Conservation (phyloP, 2,888 invertebrate species). For the Drosophila mulleri region DNA sequence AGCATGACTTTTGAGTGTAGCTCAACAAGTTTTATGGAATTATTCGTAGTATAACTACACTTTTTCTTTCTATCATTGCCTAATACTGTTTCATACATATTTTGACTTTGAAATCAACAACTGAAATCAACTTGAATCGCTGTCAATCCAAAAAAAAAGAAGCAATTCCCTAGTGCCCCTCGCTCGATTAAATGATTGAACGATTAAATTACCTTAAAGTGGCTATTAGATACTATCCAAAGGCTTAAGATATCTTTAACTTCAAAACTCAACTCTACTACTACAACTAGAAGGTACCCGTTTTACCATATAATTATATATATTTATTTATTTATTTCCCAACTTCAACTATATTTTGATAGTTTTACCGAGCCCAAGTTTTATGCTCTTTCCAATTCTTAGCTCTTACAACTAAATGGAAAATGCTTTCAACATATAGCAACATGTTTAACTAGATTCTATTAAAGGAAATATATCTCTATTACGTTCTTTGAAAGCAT, state of each 20-base stretch:
- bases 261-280: conserved; percentile 22
- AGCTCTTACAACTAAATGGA: conserved; percentile 43
- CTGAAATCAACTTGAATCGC: conserved; percentile 44
- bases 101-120: conserved; percentile 26
- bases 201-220: conserved; percentile 68
- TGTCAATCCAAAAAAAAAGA: conserved; percentile 61
- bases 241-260: conserved; percentile 26
- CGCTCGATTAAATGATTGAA: conserved; percentile 47
- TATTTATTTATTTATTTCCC: background rate
- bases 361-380: conserved; percentile 58
- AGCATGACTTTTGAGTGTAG: too few species aligned
- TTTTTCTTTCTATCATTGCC: background rate
- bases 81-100: background rate
- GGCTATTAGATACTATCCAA: conserved; percentile 58
- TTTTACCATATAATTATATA: background rate
- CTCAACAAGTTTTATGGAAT: too few species aligned
- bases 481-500: conserved; percentile 64
- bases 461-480: conserved; percentile 62
- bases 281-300: conserved; percentile 26
- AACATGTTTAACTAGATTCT: conserved; percentile 74
- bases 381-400: conserved; percentile 62
- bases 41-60: background rate
- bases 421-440: conserved; percentile 60
- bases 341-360: conserved; percentile 44
- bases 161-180: conserved; percentile 73